phyloP scores from a whole-genome alignment of 2,888 invertebrate species.

The Chloroclysta siterata region DNA sequence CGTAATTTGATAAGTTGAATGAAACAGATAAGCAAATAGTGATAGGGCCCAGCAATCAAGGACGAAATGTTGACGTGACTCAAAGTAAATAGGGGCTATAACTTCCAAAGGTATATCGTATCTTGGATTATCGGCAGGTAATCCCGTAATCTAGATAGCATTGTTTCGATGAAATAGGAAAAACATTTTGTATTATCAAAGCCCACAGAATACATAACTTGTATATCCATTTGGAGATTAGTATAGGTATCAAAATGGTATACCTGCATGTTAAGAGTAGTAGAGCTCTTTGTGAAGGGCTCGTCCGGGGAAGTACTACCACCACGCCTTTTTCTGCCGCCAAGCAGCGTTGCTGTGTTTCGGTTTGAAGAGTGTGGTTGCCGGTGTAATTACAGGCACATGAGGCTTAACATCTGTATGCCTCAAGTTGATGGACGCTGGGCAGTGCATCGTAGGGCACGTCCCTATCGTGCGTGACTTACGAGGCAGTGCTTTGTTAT shows the following conservation, averaged over 20 bases:
- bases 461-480: too few relatives aligned
- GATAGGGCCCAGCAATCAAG: conserved; percentile 9
- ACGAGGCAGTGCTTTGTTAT: too few relatives aligned
- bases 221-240: background rate
- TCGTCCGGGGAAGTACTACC: too few relatives aligned
- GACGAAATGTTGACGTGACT: conserved; percentile 28
- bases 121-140: conserved; percentile 23
- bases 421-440: too few relatives aligned
- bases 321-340: too few relatives aligned
- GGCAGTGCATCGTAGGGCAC: too few relatives aligned
- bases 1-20: conserved; percentile 20
- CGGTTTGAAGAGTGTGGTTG: too few relatives aligned
- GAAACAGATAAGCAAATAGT: conserved; percentile 28
- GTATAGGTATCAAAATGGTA: background rate
- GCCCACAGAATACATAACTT: background rate
- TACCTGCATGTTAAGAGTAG: too few relatives aligned
- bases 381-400: too few relatives aligned
- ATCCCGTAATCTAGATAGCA: conserved; percentile 21
- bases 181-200: background rate
- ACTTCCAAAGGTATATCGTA: conserved; percentile 20
- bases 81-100: conserved; percentile 26
- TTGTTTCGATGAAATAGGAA: background rate
- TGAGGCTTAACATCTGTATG: too few relatives aligned
- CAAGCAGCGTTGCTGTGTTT: too few relatives aligned
- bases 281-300: too few relatives aligned